Evolutionary conservation across 2,797 vertebrate species (phyloP), one percentile per base, ranked within the genome.

Genomic region (Linurgus olivaceus): DNA sequence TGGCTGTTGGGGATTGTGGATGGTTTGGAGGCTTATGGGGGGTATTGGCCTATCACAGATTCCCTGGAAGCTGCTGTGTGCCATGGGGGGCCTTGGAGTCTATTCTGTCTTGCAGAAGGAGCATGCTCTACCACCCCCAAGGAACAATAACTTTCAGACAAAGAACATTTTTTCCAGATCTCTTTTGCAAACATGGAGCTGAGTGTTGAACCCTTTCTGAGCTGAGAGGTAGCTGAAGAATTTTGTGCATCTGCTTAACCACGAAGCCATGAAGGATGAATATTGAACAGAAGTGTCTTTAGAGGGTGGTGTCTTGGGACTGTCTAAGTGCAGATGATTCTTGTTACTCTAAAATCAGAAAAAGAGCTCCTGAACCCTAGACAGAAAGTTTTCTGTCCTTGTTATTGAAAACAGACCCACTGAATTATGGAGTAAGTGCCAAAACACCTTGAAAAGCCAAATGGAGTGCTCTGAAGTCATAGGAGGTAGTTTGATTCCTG

Each of bases 131-230:
- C 93, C 90, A 96, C 94, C 94, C 93, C 71, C 37, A 90, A 95
- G 93, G 90, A 97, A 82, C 95, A 96, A 97, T 97, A 95, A 93
- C 3, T 2, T 92, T 95, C 88, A 95, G 88, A 96, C 95, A 97
- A 97, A 96, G 94, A 84, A 90, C 83, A 97, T 96, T 96, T 96
- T 96, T 96, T 95, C 66, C 90, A 92, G 88, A 96, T 95, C 90
- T 85, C 67, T 96, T 81, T 93, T 96, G 80, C 86, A 94, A 90
- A 95, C 45, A 37, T 82, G 90, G 77, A 81, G 33, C 86, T 86
- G 58, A 81, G 54, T 21, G 40, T 86, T 75, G 90, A 94, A 92
- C 83, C 70, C 92, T 95, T 97, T 97, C 88, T 86, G 77, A 95
- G 55, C 94, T 55, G 0, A 77, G 83, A 76, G 57, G 63, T 84